Evolutionary conservation across 2,888 invertebrate species (phyloP), one percentile per base, ranked within the genome.

Genomic region (Erebia ligea): DNA sequence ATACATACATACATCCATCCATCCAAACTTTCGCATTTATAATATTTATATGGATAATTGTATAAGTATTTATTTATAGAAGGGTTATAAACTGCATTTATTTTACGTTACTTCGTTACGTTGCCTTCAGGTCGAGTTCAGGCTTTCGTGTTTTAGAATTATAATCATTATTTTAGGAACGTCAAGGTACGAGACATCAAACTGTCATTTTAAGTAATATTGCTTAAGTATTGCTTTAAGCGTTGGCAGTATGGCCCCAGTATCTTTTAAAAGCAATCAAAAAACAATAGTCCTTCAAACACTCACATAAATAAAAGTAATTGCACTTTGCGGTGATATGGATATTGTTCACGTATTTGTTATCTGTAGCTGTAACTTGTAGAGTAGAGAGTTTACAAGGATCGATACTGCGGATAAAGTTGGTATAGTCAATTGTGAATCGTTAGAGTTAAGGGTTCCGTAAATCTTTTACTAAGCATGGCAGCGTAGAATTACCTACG

Each of bases 361-460:
- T 77, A 77, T 76, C 77, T 64, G 25, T 48, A 63, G 64, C 70
- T 67, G 73, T 73, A 64, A 52, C 61, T 61, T 45, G 52, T 64
- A 64, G 64, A 64, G 62, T 40, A 58, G 50, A 67, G 48, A 67
- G 68, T 74, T 72, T 69, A 75, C 70, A 72, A 57, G 19, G 64
- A 61, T 57, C 52, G 52, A 34, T 40, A 52, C 61, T 21, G 45
- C 45, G 19, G 45, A 61, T 50, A 10, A 63, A 63, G 6, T 21
- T 34, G 34, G 11, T 17, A n/a, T 17, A n/a, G 34, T n/a, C 34
- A 64, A 25, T 11, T 34, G 34, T 11, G 64, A 64, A 64, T 11
- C 34, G n/a, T 64, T 52, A 45, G 67, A 63, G 62, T 50, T 15
- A 13, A 61, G 50, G 50, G 40, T 61, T 54, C 59, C 42, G 61